Percentiles rank a stretch among this genome's conserved stretches.
These are phyloP conservation scores for Bombus huntii DNA, from an alignment of 1,140 invertebrate genomes.

Conservation along the genomic window DNA sequence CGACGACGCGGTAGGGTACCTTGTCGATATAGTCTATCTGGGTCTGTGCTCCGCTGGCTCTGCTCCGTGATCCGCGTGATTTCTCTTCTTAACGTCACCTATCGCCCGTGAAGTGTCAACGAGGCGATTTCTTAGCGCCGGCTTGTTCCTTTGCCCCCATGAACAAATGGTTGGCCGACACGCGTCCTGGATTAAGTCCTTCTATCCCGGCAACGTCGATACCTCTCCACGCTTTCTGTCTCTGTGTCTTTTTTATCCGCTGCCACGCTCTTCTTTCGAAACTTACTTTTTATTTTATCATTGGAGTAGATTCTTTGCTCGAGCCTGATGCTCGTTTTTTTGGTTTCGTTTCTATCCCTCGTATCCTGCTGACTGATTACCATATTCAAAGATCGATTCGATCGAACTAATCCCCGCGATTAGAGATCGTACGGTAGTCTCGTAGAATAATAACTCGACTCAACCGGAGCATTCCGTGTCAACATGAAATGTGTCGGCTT, in stretches of 20 bases:
- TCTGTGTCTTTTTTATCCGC: background rate
- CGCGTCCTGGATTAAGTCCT: slow-evolving; percentile 57
- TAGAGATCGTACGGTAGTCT: slow-evolving; percentile 1
- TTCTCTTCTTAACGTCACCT: slow-evolving; percentile 63
- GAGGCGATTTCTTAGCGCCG: slow-evolving; percentile 62
- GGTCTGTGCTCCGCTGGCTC: slow-evolving; percentile 30
- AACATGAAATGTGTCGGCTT: slow-evolving; percentile 55
- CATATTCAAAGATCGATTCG: slow-evolving; percentile 2
- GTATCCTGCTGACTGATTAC: background rate
- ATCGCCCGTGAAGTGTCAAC: slow-evolving; percentile 59
- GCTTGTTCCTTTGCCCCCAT: slow-evolving; percentile 20
- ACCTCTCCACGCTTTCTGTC: background rate
- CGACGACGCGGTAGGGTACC: slow-evolving; percentile 68
- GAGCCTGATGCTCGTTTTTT: background rate
- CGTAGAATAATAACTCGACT: slow-evolving; percentile 35
- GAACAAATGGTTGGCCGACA: slow-evolving; percentile 62
- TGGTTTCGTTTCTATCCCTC: background rate
- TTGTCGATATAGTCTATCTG: slow-evolving; percentile 69
- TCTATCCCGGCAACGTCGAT: background rate
- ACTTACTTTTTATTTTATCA: background rate
- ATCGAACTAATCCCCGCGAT: slow-evolving; percentile 22
- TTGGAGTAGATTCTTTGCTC: too few relatives aligned
- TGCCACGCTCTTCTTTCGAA: background rate
- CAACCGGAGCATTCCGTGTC: slow-evolving; percentile 21
- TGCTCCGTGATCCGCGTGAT: slow-evolving; percentile 57